Percentiles rank a stretch among this genome's conserved stretches.
phyloP scores from a whole-genome alignment of 2,888 invertebrate species.

The Coleophora deauratella region DNA sequence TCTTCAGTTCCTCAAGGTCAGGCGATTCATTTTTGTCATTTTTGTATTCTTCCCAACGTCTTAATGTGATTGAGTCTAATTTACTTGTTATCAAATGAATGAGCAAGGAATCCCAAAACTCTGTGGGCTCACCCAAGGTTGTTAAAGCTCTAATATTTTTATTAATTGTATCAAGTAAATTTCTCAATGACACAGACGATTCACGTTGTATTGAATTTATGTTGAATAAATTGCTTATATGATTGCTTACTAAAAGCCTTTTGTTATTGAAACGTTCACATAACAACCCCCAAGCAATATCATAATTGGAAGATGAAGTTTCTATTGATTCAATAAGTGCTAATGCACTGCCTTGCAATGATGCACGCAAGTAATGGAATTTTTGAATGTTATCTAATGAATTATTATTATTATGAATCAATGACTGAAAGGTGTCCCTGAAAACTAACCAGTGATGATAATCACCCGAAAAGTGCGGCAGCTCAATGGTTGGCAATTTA shows the following conservation, averaged over 20 bases:
- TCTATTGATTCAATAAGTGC: slow-evolving; percentile 16
- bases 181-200: slow-evolving; percentile 14
- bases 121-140: slow-evolving; percentile 15
- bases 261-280: slow-evolving; percentile 20
- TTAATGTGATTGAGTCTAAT: too few relatives aligned
- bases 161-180: slow-evolving; percentile 17
- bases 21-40: too few relatives aligned
- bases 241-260: slow-evolving; percentile 17
- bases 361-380: slow-evolving; percentile 20
- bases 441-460: too few relatives aligned
- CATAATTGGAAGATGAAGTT: slow-evolving; percentile 16
- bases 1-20: too few relatives aligned
- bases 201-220: slow-evolving; percentile 14
- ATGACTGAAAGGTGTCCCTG: too few relatives aligned
- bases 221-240: slow-evolving; percentile 17
- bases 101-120: slow-evolving; percentile 22
- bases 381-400: too few relatives aligned
- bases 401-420: slow-evolving; percentile 20
- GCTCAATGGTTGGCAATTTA: too few relatives aligned
- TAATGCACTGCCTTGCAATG: slow-evolving; percentile 18
- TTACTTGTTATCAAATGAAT: too few relatives aligned
- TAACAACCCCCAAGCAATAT: slow-evolving; percentile 17
- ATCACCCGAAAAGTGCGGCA: too few relatives aligned
- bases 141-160: slow-evolving; percentile 19
- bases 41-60: too few relatives aligned